These are phyloP conservation scores for Girardia tigrina DNA, from an alignment of 2,888 invertebrate species.

Conservation along the genomic window DNA sequence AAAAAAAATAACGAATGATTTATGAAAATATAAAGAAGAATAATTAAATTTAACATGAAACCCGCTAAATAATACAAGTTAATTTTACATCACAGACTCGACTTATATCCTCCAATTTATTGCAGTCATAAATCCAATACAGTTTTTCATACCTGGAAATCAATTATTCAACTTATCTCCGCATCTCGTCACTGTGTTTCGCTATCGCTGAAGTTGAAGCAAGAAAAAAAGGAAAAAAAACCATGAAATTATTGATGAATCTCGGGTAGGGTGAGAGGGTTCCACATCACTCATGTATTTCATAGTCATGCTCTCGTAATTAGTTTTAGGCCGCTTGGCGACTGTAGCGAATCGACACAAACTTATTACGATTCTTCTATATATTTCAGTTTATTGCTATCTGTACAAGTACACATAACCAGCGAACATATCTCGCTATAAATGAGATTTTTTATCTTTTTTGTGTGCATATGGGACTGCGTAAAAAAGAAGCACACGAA, in stretches of 20 bases:
- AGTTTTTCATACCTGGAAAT: conserved; percentile 14
- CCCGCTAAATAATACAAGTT: background rate
- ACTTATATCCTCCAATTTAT: conserved; percentile 17
- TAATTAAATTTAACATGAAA: conserved; percentile 12
- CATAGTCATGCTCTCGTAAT: conserved; percentile 23
- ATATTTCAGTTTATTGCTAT: conserved; percentile 19
- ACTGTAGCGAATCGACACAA: background rate
- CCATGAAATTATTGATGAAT: conserved; percentile 23
- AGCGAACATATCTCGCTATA: conserved; percentile 14
- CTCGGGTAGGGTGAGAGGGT: background rate
- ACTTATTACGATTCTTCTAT: conserved; percentile 9
- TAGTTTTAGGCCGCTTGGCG: conserved; percentile 11
- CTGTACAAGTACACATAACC: conserved; percentile 18
- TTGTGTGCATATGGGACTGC: background rate
- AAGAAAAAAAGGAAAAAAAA: conserved; percentile 12
- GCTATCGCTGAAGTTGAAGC: background rate
- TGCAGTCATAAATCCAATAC: conserved; percentile 6
- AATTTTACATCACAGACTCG: conserved; percentile 5
- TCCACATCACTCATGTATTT: conserved; percentile 15
- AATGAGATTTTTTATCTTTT: conserved; percentile 1
- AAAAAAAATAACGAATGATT: too few relatives aligned
- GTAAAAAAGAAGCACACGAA: background rate
- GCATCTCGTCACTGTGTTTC: conserved; percentile 3
- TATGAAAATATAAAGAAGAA: too few relatives aligned
- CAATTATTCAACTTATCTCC: conserved; percentile 20